Evolutionary conservation across 1,140 invertebrate species (phyloP).

Genomic region (Dysdera silvatica): DNA sequence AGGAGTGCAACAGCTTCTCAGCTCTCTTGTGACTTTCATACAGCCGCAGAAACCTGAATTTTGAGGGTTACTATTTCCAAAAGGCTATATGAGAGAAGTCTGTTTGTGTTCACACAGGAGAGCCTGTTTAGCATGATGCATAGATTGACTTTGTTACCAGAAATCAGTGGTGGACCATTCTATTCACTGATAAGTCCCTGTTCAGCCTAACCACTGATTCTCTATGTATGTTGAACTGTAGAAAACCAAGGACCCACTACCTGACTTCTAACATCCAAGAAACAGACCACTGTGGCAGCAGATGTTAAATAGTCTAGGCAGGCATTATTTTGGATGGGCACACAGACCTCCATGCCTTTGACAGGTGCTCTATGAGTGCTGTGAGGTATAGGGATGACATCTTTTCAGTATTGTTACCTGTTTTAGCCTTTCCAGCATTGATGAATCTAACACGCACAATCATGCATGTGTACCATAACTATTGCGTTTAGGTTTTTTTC

Average conservation of each 20-base stretch:
- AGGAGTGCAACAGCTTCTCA: background rate
- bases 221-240: background rate
- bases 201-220: background rate
- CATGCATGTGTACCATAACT: too few relatives aligned
- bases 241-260: background rate
- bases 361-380: background rate
- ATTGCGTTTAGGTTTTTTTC: too few relatives aligned
- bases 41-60: background rate
- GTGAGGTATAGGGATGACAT: background rate
- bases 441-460: too few relatives aligned
- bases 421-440: too few relatives aligned
- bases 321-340: background rate
- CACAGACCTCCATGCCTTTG: background rate
- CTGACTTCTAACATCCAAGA: background rate
- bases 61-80: background rate
- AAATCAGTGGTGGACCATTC: background rate
- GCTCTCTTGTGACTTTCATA: background rate
- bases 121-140: background rate
- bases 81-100: background rate
- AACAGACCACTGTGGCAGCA: background rate
- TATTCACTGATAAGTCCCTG: background rate
- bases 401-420: too few relatives aligned
- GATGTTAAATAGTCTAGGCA: background rate
- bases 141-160: too few relatives aligned
- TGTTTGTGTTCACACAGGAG: background rate